phyloP scores from a whole-genome alignment of 2,113 vertebrate species.

The Plectropomus leopardus region DNA sequence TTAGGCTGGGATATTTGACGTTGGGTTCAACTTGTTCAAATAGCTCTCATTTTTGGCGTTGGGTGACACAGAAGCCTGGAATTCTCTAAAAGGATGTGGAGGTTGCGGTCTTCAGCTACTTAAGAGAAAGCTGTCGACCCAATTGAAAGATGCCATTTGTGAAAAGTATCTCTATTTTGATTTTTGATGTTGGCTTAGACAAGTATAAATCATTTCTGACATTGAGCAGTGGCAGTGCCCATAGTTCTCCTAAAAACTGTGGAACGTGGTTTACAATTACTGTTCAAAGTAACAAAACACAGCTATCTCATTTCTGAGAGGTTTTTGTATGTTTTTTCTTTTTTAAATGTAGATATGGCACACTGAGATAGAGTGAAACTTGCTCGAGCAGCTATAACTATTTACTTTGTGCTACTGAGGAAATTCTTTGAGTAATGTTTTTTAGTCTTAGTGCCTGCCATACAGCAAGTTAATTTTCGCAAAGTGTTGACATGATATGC shows the following conservation, averaged over 20 bases:
- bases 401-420: slow-evolving; percentile 12
- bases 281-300: slow-evolving; percentile 18
- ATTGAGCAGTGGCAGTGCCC: slow-evolving; percentile 27
- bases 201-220: slow-evolving; percentile 45
- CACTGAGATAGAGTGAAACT: not conserved
- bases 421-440: not conserved
- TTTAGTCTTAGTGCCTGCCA: not conserved
- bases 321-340: not conserved
- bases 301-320: slow-evolving; percentile 9
- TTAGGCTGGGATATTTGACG: slow-evolving; percentile 71
- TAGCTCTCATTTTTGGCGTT: slow-evolving; percentile 64
- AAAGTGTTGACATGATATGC: slow-evolving; percentile 4
- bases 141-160: slow-evolving; percentile 45
- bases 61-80: slow-evolving; percentile 57
- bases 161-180: slow-evolving; percentile 43
- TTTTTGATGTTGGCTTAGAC: slow-evolving; percentile 43
- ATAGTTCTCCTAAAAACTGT: not conserved
- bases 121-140: slow-evolving; percentile 33
- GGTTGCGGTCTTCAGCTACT: slow-evolving; percentile 48
- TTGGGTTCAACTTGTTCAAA: slow-evolving; percentile 63
- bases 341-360: slow-evolving; percentile 6
- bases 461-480: not conserved
- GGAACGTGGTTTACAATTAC: slow-evolving; percentile 20
- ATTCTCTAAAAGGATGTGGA: slow-evolving; percentile 52
- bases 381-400: not conserved